A percentile compares a stretch with the other conserved stretches of the same genome.
phyloP scores from a whole-genome alignment of 2,113 vertebrate species.

The Ailuropoda melanoleuca region DNA sequence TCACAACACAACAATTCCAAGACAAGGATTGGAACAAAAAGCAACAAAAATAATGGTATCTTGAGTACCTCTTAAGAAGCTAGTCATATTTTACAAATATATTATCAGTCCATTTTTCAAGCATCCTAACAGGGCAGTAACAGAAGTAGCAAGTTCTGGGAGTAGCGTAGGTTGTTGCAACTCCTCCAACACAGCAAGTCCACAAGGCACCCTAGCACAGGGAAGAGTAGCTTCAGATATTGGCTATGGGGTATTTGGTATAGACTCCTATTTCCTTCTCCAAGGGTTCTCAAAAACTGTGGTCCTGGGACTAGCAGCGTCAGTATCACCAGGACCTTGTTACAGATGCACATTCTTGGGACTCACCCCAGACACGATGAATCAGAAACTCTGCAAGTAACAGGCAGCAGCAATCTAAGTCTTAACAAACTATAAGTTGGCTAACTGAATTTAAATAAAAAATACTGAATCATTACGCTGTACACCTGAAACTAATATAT shows the following conservation, averaged over 20 bases:
- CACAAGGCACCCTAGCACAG: not conserved
- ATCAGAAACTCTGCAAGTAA: not conserved
- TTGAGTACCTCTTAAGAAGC: slow-evolving; percentile 6
- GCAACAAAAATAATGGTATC: not conserved
- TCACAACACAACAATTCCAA: slow-evolving; percentile 20
- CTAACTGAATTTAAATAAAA: not conserved
- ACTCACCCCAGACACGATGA: not conserved
- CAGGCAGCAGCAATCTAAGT: not conserved
- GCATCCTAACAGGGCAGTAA: not conserved
- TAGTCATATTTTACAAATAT: not conserved
- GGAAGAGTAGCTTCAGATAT: not conserved
- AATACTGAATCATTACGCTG: not conserved
- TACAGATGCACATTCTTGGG: not conserved
- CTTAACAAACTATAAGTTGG: not conserved
- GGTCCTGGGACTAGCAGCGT: not conserved
- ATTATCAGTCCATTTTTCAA: not conserved
- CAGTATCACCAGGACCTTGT: not conserved
- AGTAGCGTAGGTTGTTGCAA: not conserved
- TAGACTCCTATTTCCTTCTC: not conserved
- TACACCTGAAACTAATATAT: not conserved
- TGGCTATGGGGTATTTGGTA: not conserved
- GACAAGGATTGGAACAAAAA: slow-evolving; percentile 8
- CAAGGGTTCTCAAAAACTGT: not conserved
- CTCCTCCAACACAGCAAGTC: not conserved
- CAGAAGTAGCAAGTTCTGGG: not conserved